phyloP scores from a whole-genome alignment of 2,888 invertebrate species.

The Epistrophella euchroma region DNA sequence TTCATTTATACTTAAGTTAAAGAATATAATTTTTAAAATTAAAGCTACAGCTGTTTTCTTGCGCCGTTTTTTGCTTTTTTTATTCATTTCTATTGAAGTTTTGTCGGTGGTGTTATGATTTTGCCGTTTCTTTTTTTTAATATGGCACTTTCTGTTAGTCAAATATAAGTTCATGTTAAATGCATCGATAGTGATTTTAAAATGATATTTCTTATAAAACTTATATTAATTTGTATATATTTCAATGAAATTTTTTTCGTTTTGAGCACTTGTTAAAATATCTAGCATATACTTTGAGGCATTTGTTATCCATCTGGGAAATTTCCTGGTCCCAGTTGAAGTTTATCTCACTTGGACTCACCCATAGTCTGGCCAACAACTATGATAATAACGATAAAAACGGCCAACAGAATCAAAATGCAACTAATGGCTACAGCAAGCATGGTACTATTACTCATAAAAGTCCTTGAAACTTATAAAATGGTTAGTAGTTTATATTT shows the following conservation, averaged over 20 bases:
- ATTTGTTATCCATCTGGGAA: constrained; percentile 84
- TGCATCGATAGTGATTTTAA: constrained; percentile 30
- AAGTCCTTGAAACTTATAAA: constrained; percentile 70
- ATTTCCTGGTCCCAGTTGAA: constrained; percentile 84
- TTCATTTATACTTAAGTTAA: neutral
- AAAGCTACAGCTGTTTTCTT: constrained; percentile 33
- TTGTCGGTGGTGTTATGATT: constrained; percentile 56
- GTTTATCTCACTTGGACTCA: constrained; percentile 85
- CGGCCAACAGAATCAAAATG: constrained; percentile 91
- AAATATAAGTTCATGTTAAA: constrained; percentile 32
- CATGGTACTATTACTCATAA: constrained; percentile 86
- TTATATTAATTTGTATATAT: constrained; percentile 23
- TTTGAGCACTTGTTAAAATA: constrained; percentile 61
- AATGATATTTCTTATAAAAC: constrained; percentile 8
- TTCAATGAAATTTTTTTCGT: neutral
- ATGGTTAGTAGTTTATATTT: constrained; percentile 64
- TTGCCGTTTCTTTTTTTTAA: neutral
- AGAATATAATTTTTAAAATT: neutral
- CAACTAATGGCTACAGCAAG: constrained; percentile 93
- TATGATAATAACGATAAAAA: constrained; percentile 92
- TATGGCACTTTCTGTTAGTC: constrained; percentile 17
- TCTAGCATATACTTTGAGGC: constrained; percentile 82
- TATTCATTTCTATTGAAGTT: constrained; percentile 36
- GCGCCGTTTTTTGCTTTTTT: constrained; percentile 47
- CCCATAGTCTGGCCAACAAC: constrained; percentile 91